Evolutionary conservation across 2,888 invertebrate genomes (phyloP), one percentile per base, ranked within the genome.

Genomic region (Folsomia candida): DNA sequence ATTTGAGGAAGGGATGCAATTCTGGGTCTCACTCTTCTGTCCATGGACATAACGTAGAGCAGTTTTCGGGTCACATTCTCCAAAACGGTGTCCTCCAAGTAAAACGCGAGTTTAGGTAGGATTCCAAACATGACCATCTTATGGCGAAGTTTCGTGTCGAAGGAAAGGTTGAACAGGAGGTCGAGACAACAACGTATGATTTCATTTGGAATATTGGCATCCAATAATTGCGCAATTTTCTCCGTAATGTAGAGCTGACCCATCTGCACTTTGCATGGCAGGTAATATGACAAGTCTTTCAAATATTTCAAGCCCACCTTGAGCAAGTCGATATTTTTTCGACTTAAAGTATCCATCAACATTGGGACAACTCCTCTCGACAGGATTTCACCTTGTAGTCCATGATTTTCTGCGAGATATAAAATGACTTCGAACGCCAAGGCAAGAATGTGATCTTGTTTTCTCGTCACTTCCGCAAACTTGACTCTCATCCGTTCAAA

Each of bases 331-430:
- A 90, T 89, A 83, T 94, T 94, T 80, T 92, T 91, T 75, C 97
- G 87, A 81, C 96, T 95, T 82, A 99, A 86, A 11, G 93, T 91
- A 81, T 92, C 92, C 61, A 93, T 89, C 51, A 97, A 86, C 84
- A 96, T 88, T 51, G 90, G 90, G 2, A 95, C 91, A 76, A 97
- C 89, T 81, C 92, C 93, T 83, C 96, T 92, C 81, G 94, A 93
- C 28, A 93, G 89, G 93, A 99, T 98, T 86, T 99, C 99, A 84
- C 94, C 91, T 84, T 98, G 98, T 2, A 97, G 92, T 83, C 91
- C 91, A 9, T 93, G 88, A 85, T 97, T 97, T 84, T 97, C 96
- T 2, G 97, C 93, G 83, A 99, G 91, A 83, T 99, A 98, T 64
- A 97, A 85, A 68, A 99, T 85, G 82, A 99, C 87, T 83, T 96